Conservation (phyloP, 2,797 vertebrate genomes). For the Australoheros facetus region DNA sequence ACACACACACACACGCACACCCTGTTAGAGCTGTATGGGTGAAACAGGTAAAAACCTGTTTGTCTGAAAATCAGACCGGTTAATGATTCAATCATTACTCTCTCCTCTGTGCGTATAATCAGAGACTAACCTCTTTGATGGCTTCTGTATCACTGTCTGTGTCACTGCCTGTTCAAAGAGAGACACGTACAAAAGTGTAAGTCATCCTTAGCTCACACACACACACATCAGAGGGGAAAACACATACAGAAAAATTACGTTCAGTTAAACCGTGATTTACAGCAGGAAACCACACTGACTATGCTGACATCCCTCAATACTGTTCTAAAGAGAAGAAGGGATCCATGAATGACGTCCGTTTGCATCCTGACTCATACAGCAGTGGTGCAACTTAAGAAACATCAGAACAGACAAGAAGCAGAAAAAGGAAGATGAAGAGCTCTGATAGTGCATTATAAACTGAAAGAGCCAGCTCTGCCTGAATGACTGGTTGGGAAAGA, state of each 20-base stretch:
- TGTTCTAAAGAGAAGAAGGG: background rate
- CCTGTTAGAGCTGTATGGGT: background rate
- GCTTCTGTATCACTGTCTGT: slow-evolving; percentile 93
- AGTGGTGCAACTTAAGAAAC: background rate
- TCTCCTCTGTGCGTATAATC: background rate
- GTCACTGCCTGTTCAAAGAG: slow-evolving; percentile 87
- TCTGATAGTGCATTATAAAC: slow-evolving; percentile 23
- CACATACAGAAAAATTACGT: background rate
- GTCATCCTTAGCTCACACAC: background rate
- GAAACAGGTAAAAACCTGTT: slow-evolving; percentile 64
- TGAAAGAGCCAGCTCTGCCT: slow-evolving; percentile 55
- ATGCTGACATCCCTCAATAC: fast-evolving
- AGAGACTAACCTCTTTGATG: slow-evolving; percentile 81
- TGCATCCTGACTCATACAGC: background rate
- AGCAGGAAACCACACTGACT: background rate
- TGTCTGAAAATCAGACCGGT: slow-evolving; percentile 20
- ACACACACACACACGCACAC: slow-evolving; percentile 18
- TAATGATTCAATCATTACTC: slow-evolving; percentile 50
- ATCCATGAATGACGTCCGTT: background rate
- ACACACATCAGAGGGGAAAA: background rate
- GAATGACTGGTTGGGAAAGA: slow-evolving; percentile 55
- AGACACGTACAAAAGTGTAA: slow-evolving; percentile 6
- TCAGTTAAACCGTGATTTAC: background rate
- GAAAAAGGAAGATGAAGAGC: background rate
- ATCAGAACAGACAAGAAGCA: background rate